Conservation (phyloP, 2,797 vertebrate genomes). For the Tauraco hartlaubi region DNA sequence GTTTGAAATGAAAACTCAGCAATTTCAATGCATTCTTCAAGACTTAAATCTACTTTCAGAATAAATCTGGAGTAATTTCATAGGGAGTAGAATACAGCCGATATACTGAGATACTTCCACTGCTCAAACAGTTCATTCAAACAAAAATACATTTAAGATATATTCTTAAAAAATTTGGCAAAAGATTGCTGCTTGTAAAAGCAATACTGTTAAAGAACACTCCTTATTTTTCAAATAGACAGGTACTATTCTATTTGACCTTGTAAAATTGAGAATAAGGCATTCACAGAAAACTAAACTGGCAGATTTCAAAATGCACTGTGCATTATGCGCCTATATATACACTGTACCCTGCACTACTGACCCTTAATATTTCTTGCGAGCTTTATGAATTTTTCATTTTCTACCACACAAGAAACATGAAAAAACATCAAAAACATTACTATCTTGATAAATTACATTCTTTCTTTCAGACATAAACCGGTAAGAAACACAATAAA, state of each 20-base stretch:
- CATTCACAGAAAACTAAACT: neutral
- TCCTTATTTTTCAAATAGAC: neutral
- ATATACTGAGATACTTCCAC: neutral
- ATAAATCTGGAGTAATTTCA: neutral
- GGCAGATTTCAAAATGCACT: constrained; percentile 8
- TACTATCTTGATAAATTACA: neutral
- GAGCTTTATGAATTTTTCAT: constrained; percentile 47
- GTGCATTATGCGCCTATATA: neutral
- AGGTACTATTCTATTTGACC: neutral
- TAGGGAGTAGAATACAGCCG: neutral
- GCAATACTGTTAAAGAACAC: neutral
- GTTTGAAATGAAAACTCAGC: neutral
- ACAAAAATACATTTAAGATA: neutral
- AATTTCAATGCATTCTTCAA: neutral
- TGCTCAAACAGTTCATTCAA: neutral
- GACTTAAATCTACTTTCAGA: neutral
- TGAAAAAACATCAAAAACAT: neutral
- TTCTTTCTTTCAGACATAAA: neutral
- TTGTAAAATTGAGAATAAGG: neutral
- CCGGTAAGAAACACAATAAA: neutral
- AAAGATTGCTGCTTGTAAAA: neutral
- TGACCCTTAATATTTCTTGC: constrained; percentile 14
- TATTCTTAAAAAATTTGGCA: neutral
- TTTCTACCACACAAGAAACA: neutral
- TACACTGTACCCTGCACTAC: neutral